These are phyloP conservation scores for Volucella bombylans DNA, from an alignment of 2,888 invertebrate genomes.

Conservation along the genomic window DNA sequence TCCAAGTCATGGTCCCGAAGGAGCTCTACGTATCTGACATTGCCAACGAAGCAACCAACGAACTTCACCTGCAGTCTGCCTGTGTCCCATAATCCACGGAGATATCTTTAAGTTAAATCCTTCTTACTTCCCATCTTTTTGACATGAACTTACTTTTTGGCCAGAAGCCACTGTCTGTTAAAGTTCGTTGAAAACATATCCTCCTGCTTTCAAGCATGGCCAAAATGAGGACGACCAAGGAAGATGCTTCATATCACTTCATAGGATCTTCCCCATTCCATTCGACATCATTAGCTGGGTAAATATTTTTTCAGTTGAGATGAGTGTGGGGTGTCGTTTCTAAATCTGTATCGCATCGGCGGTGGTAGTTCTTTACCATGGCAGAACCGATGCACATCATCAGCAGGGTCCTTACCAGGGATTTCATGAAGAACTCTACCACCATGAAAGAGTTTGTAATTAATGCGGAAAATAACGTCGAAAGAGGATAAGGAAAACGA, in stretches of 20 bases:
- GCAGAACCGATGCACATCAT: slow-evolving; percentile 37
- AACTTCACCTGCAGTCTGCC: no score
- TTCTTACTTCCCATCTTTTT: slow-evolving; percentile 23
- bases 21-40: neutral
- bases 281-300: slow-evolving; percentile 70
- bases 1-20: neutral
- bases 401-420: neutral
- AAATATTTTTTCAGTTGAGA: slow-evolving; percentile 68
- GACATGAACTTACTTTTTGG: slow-evolving; percentile 64
- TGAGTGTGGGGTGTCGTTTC: slow-evolving; percentile 64
- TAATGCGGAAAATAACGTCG: slow-evolving; percentile 29
- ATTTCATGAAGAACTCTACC: neutral
- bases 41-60: neutral
- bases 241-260: slow-evolving; percentile 52
- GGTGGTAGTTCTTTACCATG: neutral
- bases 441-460: slow-evolving; percentile 62
- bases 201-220: neutral
- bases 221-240: slow-evolving; percentile 9
- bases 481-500: slow-evolving; percentile 6
- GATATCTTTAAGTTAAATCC: slow-evolving; percentile 54
- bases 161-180: slow-evolving; percentile 67
- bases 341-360: slow-evolving; percentile 37
- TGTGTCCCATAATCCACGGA: no score
- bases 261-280: slow-evolving; percentile 38
- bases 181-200: slow-evolving; percentile 55